Base-by-base conservation (phyloP, 2,888 invertebrate species). In the Leucoma salicis region DNA sequence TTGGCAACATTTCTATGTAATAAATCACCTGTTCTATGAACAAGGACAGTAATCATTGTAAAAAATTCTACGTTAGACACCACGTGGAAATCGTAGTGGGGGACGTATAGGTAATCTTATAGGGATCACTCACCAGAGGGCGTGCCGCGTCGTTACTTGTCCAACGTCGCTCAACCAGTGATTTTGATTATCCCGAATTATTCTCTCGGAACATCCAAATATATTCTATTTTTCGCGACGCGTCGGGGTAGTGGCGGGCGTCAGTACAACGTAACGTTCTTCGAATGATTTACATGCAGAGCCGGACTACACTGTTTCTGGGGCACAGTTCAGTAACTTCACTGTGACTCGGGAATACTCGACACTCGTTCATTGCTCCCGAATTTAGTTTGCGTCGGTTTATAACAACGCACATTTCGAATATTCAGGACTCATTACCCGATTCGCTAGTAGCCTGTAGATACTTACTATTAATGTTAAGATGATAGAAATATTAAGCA, bases 151-250 rank as follows among this genome's bases (percentile, higher is more conserved):
- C 66, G 74, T 74, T 55, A 55, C 73, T 67, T 64, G 68, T 52
- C 56, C 77, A 66, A 64, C 63, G 80, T 60, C 74, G 78, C 66
- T 63, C 70, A 60, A 52, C 61, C 79, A 77, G 79, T 82, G 73
- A 70, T 71, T 76, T 73, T 70, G 78, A 78, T 79, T 82, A 81
- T 81, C 74, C 67, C 71, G 71, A 80, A 79, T 82, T 72, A 82
- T 82, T 83, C 81, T 76, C 71, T 71, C 33, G 79, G 74, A 69
- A 78, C 77, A 81, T 79, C 70, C 80, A 81, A 81, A 74, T 76
- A 78, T 77, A 70, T 49, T 84, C 83, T 87, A 86, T 87, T 87
- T 87, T 87, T 81, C 79, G 87, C 82, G 72, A 70, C 73, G 75
- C 82, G 70, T 68, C 74, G 69, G 63, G 66, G 67, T 63, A 55